Evolutionary conservation across 2,888 invertebrate species (phyloP).

Genomic region (Lamellibrachia satsuma): DNA sequence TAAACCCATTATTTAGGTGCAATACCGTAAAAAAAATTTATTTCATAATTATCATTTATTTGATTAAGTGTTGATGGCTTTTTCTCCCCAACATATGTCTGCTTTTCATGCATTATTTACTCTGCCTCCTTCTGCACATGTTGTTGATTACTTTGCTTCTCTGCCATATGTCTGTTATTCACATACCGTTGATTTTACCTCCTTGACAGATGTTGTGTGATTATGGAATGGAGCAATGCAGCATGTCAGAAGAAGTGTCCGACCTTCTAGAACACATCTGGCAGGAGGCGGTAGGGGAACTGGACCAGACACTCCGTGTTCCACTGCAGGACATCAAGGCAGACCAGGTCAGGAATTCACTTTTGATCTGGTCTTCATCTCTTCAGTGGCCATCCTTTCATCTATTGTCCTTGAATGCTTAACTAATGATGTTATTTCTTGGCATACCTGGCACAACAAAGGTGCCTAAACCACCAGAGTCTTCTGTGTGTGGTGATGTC

Average conservation of each 20-base stretch:
- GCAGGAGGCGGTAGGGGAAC: slow-evolving; percentile 57
- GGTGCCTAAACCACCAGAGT: no score
- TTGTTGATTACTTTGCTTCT: no score
- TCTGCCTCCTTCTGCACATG: background rate
- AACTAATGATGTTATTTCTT: background rate
- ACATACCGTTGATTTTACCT: background rate
- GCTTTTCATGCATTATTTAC: background rate
- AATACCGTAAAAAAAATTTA: no score
- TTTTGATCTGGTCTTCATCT: no score
- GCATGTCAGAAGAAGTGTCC: slow-evolving; percentile 37
- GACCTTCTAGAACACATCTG: slow-evolving; percentile 57
- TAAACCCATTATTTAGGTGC: no score
- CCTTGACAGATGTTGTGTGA: background rate
- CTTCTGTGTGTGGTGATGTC: no score
- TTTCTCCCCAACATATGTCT: background rate
- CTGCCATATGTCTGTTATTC: background rate
- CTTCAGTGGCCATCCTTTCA: no score
- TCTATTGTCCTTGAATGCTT: no score
- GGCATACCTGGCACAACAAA: background rate
- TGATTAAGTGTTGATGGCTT: background rate
- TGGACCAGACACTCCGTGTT: slow-evolving; percentile 47
- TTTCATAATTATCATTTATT: no score
- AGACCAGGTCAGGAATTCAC: slow-evolving; percentile 50
- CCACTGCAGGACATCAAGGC: slow-evolving; percentile 48
- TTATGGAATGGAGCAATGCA: background rate